Conservation (phyloP, 2,888 invertebrate species). For the Aplocera efformata region DNA sequence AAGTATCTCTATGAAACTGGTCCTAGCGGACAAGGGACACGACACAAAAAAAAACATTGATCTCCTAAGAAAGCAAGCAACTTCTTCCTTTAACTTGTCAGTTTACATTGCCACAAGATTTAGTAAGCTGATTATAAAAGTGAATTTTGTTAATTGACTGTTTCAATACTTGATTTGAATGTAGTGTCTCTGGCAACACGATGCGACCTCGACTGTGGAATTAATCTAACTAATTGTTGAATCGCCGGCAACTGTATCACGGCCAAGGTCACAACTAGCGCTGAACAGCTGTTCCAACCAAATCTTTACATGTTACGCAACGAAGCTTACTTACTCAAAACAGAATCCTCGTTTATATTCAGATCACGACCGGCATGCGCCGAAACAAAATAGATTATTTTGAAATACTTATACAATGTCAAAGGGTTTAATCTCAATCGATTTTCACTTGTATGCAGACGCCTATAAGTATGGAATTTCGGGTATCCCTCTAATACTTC, state of each 20-base stretch:
- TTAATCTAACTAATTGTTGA: conserved; percentile 68
- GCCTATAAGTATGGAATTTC: conserved; percentile 33
- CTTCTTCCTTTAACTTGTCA: too few relatives aligned
- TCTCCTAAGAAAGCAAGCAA: too few relatives aligned
- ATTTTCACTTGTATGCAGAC: conserved; percentile 27
- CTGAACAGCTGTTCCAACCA: conserved; percentile 48
- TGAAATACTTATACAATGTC: neutral
- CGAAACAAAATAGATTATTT: conserved; percentile 11
- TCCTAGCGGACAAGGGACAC: too few relatives aligned
- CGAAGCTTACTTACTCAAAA: conserved; percentile 17
- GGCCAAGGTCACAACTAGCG: conserved; percentile 61
- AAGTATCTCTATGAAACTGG: too few relatives aligned
- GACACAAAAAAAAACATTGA: too few relatives aligned
- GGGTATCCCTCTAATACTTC: conserved; percentile 43
- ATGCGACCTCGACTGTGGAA: conserved; percentile 57
- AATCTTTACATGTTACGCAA: conserved; percentile 35
- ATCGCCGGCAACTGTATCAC: conserved; percentile 64
- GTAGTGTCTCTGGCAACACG: conserved; percentile 36
- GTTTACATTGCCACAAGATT: too few relatives aligned
- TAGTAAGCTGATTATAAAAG: too few relatives aligned
- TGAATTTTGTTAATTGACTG: too few relatives aligned
- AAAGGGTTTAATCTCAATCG: conserved; percentile 1
- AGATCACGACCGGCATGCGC: conserved; percentile 1
- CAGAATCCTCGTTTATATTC: conserved; percentile 9
- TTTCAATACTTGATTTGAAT: conserved; percentile 8